Base-by-base conservation (phyloP, 2,113 vertebrate genomes). In the Peromyscus leucopus region DNA sequence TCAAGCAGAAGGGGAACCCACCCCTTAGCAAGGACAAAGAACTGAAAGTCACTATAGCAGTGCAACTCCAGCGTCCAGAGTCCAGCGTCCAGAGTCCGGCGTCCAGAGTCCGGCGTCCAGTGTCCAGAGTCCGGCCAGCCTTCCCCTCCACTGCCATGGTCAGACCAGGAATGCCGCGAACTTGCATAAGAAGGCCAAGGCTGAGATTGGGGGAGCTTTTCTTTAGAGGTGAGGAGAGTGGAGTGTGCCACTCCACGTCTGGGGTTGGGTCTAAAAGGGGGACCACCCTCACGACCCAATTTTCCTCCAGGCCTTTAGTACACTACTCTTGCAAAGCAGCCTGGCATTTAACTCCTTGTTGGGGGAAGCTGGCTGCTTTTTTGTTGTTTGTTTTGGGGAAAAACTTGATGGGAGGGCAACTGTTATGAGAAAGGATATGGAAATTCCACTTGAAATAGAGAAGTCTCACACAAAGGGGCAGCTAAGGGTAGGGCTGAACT, bases 361-460 rank as follows among this genome's bases (percentile, higher is more conserved):
- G 89, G 22, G 42, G 42, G 21, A 92, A 76, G 76, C 15, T 42
- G 33, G 42, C 15, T 89, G 85, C 28, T 89, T 39, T 84, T 59
- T 84, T 65, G 39, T 39, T 31, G 57, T 46, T 86, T n/a, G 33
- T 85, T 88, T 92, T 36, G 59, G 65, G 57, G 63, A 7, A 93
- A 93, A 94, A 59, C 21, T 57, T 11, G 13, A 48, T 33, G 57
- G 74, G 42, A 63, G 59, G 55, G 74, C 85, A 74, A 72, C 61
- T 93, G 76, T 96, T 86, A 89, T 26, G 39, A 63, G 94, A 74
- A 95, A 46, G 57, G 63, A 84, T 39, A n/a, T 72, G 42, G 92
- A 92, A 95, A 88, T 74, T 24, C 22, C 63, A 57, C n/a, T 65
- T 51, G 88, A 88, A 96, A 97, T 91, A 51, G 89, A 96, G 84